Evolutionary conservation across 2,797 vertebrate species (phyloP).

Genomic region (Coracias cyanogaster): DNA sequence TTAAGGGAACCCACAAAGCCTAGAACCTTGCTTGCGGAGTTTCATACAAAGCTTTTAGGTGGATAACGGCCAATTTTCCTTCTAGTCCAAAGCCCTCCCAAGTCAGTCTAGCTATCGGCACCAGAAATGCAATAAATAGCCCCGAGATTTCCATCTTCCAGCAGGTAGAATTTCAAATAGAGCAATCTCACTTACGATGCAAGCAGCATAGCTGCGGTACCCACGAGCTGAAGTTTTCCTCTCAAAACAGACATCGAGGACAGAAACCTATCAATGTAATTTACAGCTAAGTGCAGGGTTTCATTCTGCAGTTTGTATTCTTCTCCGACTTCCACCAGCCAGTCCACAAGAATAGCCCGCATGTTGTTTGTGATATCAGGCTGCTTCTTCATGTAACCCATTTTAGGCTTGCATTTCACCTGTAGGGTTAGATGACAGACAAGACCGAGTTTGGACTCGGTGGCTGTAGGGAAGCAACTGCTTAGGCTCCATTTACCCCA

Average conservation of each 20-base stretch:
- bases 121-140: neutral
- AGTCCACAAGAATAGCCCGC: constrained; percentile 97
- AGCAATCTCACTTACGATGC: constrained; percentile 91
- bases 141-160: neutral
- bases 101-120: neutral
- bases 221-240: constrained; percentile 98
- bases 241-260: constrained; percentile 98
- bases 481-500: neutral
- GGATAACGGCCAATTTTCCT: neutral
- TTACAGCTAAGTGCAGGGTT: constrained; percentile 95
- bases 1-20: neutral
- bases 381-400: constrained; percentile 97
- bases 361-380: constrained; percentile 98
- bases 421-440: constrained; percentile 56
- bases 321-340: constrained; percentile 98
- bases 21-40: neutral
- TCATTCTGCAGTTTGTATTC: constrained; percentile 98
- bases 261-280: constrained; percentile 98
- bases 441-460: neutral
- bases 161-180: neutral
- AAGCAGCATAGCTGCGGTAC: constrained; percentile 96
- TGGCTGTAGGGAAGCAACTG: neutral
- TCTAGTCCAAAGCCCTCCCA: accelerated
- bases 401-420: constrained; percentile 92
- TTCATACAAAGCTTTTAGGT: neutral